phyloP scores from a whole-genome alignment of 2,797 vertebrate species.

The Ciconia nigra region DNA sequence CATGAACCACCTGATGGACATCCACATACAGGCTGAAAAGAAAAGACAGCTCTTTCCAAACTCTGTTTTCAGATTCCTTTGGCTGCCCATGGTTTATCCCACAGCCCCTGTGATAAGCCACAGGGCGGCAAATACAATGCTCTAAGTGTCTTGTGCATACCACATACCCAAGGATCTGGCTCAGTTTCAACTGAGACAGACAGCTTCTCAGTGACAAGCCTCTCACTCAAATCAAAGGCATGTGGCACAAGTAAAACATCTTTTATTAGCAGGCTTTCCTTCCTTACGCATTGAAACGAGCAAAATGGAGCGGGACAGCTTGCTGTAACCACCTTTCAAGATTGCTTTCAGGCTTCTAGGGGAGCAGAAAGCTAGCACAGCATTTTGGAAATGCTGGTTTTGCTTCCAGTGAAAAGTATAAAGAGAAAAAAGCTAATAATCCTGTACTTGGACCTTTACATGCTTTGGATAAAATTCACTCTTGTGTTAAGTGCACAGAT shows the following conservation, averaged over 20 bases:
- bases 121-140: neutral
- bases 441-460: neutral
- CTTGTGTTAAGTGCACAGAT: neutral
- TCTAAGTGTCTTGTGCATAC: neutral
- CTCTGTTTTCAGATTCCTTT: neutral
- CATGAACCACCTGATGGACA: neutral
- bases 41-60: neutral
- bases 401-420: neutral
- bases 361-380: neutral
- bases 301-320: neutral
- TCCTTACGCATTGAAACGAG: neutral
- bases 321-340: neutral
- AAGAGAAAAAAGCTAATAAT: neutral
- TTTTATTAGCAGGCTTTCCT: neutral
- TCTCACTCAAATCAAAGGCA: neutral
- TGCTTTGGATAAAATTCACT: neutral
- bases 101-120: neutral
- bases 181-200: neutral
- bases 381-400: neutral
- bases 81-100: neutral
- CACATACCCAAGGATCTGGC: neutral
- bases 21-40: neutral
- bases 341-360: neutral
- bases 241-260: neutral
- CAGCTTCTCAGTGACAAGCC: neutral